These are phyloP conservation scores for Oopsacas minuta DNA, from an alignment of 37 sponge, comb jelly and placozoan genomes.

Conservation along the genomic window DNA sequence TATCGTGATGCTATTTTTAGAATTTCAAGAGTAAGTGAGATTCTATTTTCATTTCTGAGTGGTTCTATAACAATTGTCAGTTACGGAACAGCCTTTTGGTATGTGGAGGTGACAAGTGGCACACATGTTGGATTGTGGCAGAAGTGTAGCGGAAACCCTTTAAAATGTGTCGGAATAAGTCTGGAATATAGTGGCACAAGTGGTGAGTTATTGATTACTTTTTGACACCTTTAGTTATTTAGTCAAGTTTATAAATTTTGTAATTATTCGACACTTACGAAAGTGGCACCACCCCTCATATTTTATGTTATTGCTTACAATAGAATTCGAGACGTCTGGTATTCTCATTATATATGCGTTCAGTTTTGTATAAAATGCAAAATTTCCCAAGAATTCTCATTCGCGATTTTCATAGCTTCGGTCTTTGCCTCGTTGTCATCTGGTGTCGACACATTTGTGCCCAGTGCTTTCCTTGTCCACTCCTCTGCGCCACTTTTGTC, in stretches of 20 bases:
- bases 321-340: not conserved
- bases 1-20: not conserved
- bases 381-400: not conserved
- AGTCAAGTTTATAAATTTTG: not conserved
- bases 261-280: not conserved
- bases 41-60: constrained; percentile 4
- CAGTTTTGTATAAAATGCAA: not conserved
- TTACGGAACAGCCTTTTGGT: constrained; percentile 11
- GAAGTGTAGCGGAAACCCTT: not conserved
- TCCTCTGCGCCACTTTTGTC: not conserved
- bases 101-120: not conserved
- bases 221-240: not conserved
- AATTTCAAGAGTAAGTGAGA: not conserved
- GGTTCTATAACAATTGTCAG: not conserved
- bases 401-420: not conserved
- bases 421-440: not conserved
- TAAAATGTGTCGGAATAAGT: not conserved
- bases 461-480: not conserved
- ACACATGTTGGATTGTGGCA: not conserved
- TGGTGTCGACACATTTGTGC: not conserved
- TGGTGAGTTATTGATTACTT: not conserved
- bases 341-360: not conserved
- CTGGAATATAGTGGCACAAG: not conserved
- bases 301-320: not conserved
- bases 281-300: no score